Evolutionary conservation across 2,113 vertebrate genomes (phyloP).

Genomic region (Sapajus apella): DNA sequence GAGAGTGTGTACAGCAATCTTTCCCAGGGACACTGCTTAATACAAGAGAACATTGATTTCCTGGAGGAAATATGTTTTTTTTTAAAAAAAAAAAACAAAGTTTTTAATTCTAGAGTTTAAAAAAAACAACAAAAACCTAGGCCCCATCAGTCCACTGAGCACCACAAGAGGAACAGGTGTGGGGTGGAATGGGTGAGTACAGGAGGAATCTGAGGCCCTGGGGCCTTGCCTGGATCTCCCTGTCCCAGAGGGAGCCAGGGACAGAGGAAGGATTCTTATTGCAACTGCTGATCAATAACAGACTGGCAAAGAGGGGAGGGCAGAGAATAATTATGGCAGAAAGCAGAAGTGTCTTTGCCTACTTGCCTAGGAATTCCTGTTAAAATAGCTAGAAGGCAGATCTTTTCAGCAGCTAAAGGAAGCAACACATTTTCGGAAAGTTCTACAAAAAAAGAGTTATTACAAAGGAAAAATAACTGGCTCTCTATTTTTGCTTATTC

Average conservation of each 20-base stretch:
- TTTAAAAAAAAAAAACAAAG: neutral
- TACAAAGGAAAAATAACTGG: neutral
- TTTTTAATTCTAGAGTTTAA: neutral
- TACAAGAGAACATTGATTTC: neutral
- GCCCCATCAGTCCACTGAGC: neutral
- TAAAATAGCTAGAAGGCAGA: conserved; percentile 30
- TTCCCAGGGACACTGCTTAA: neutral
- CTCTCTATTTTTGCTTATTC: conserved; percentile 25
- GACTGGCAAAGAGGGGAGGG: neutral
- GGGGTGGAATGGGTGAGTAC: neutral
- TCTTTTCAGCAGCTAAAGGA: conserved; percentile 42
- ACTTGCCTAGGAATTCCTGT: neutral
- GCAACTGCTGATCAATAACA: conserved; percentile 17
- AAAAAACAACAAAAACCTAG: neutral
- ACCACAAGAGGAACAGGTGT: neutral
- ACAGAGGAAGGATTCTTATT: neutral
- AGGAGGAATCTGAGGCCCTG: neutral
- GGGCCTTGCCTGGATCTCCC: neutral
- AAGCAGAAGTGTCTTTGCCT: neutral
- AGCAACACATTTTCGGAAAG: neutral
- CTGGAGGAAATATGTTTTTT: neutral
- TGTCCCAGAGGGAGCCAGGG: neutral
- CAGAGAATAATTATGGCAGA: neutral
- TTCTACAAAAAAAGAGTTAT: neutral
- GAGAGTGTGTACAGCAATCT: neutral